phyloP scores from a whole-genome alignment of 2,888 invertebrate species.

The Mongoloraphidia duomilia region DNA sequence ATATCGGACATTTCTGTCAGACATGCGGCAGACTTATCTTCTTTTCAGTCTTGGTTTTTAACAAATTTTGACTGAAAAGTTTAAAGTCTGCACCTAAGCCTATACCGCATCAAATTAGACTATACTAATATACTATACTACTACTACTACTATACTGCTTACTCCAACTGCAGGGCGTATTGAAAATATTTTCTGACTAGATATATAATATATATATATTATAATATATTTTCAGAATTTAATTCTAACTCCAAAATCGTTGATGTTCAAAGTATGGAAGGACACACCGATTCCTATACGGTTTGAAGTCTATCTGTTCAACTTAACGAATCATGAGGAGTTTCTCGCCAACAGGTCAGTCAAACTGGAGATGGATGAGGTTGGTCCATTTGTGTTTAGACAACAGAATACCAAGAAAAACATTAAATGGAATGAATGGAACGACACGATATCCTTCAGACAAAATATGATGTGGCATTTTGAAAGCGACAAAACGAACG shows the following conservation, averaged over 20 bases:
- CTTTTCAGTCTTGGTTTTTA: too few relatives aligned
- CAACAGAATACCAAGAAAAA: constrained; percentile 33
- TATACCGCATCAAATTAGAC: too few relatives aligned
- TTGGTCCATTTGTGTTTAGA: constrained; percentile 53
- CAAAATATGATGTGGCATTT: constrained; percentile 56
- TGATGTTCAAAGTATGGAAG: constrained; percentile 50
- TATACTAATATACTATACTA: too few relatives aligned
- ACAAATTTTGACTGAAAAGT: too few relatives aligned
- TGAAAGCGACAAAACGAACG: constrained; percentile 46
- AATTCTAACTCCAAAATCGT: constrained; percentile 40
- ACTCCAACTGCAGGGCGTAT: too few relatives aligned
- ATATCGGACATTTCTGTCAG: too few relatives aligned
- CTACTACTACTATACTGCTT: too few relatives aligned
- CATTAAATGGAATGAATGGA: constrained; percentile 39
- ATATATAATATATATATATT: too few relatives aligned
- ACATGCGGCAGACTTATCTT: too few relatives aligned
- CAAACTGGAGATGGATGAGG: constrained; percentile 41
- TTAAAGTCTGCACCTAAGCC: too few relatives aligned
- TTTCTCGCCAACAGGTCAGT: constrained; percentile 26
- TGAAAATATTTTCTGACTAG: not conserved
- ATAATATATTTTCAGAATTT: constrained; percentile 50
- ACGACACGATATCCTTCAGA: constrained; percentile 56
- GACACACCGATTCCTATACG: constrained; percentile 62
- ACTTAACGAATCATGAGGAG: constrained; percentile 53
- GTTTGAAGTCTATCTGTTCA: constrained; percentile 50